Conservation (phyloP, 2,113 vertebrate species). For the Camelus dromedarius region DNA sequence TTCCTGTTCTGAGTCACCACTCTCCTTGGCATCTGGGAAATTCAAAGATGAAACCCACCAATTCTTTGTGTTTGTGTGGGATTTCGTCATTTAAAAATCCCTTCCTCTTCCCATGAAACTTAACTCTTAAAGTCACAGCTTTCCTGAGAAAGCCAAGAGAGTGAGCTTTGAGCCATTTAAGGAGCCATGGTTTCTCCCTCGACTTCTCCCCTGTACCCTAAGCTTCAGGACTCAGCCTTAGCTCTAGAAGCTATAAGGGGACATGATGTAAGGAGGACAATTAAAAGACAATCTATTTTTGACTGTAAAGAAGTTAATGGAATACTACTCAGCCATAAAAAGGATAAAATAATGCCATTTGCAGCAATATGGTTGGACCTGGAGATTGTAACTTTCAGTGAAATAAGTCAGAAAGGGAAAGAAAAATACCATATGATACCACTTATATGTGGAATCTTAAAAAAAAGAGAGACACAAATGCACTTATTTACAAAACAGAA, state of each 20-base stretch:
- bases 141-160: background rate
- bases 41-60: background rate
- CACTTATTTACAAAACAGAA: no score
- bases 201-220: background rate
- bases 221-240: background rate
- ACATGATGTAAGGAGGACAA: background rate
- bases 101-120: background rate
- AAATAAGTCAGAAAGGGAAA: no score
- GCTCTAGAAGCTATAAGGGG: background rate
- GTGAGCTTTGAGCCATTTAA: background rate
- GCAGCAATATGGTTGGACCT: no score
- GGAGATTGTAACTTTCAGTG: no score
- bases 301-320: no score
- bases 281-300: background rate
- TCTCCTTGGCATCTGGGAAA: background rate
- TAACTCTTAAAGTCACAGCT: background rate
- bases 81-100: background rate
- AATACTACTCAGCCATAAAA: no score
- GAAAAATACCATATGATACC: no score
- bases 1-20: background rate
- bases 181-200: rapidly evolving
- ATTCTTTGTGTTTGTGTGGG: background rate
- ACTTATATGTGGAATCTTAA: no score
- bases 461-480: no score
- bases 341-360: no score